Evolutionary conservation across 1,140 invertebrate species (phyloP).

Genomic region (Apolygus lucorum): DNA sequence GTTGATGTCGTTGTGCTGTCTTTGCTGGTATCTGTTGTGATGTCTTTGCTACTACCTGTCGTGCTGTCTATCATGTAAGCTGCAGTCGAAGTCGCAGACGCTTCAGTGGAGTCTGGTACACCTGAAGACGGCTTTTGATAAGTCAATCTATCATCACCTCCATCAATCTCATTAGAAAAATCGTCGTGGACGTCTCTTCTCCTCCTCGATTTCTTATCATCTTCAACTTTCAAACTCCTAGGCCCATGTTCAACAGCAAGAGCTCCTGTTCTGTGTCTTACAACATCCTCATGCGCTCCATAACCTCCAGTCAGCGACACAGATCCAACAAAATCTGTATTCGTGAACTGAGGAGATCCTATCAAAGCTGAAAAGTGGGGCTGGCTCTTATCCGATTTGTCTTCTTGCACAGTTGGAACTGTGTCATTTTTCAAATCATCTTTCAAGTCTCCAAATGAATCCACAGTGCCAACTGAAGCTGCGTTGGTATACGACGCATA

Average conservation of each 20-base stretch:
- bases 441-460: not conserved
- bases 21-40: constrained; percentile 32
- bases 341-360: constrained; percentile 20
- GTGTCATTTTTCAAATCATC: not conserved
- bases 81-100: constrained; percentile 19
- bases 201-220: constrained; percentile 21
- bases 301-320: constrained; percentile 30
- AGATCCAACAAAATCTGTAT: constrained; percentile 26
- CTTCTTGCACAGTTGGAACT: constrained; percentile 18
- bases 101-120: not conserved
- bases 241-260: constrained; percentile 46
- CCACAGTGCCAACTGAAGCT: constrained; percentile 29
- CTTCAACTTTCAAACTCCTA: constrained; percentile 38
- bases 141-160: constrained; percentile 21
- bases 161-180: constrained; percentile 28
- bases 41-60: constrained; percentile 31
- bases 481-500: constrained; percentile 32
- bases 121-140: constrained; percentile 13
- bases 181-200: constrained; percentile 25
- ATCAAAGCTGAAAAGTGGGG: constrained; percentile 30
- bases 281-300: constrained; percentile 20
- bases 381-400: constrained; percentile 31
- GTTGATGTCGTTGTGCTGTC: constrained; percentile 30
- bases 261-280: constrained; percentile 32
- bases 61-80: constrained; percentile 24